Conservation (phyloP, 2,113 vertebrate species). For the Brachyhypopomus occidentalis region DNA sequence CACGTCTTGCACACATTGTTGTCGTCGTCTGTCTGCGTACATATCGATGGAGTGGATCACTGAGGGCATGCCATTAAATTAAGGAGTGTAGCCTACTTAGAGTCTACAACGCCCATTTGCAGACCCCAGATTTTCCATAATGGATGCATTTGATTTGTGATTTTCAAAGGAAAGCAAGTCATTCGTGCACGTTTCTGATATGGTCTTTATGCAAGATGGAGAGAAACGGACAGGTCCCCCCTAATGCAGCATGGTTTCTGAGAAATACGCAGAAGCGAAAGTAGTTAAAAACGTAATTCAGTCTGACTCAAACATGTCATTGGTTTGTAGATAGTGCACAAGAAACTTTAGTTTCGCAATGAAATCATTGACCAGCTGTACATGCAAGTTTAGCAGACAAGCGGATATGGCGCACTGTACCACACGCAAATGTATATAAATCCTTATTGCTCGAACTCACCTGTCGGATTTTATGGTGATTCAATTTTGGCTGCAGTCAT, state of each 20-base stretch:
- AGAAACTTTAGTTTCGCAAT: slow-evolving; percentile 52
- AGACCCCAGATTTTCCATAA: background rate
- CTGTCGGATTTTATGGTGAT: too few relatives aligned
- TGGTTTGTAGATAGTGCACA: background rate
- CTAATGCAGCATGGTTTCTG: slow-evolving; percentile 38
- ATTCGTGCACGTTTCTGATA: slow-evolving; percentile 3
- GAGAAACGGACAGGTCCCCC: background rate
- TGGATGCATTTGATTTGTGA: background rate
- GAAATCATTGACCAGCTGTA: slow-evolving; percentile 48
- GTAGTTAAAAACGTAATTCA: slow-evolving; percentile 1
- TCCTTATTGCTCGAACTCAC: background rate
- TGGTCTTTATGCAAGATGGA: background rate
- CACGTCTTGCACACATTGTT: too few relatives aligned
- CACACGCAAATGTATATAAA: background rate
- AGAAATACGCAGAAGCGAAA: slow-evolving; percentile 52
- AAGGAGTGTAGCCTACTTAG: background rate
- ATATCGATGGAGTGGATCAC: too few relatives aligned
- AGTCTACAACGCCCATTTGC: too few relatives aligned
- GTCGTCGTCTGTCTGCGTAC: too few relatives aligned
- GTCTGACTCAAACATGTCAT: background rate
- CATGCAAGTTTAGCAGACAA: background rate
- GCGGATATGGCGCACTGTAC: too few relatives aligned
- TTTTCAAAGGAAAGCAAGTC: slow-evolving; percentile 13
- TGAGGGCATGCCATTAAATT: background rate
- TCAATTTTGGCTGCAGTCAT: too few relatives aligned